These are phyloP conservation scores for Bellardia pandia DNA, from an alignment of 2,888 invertebrate species.

Conservation along the genomic window DNA sequence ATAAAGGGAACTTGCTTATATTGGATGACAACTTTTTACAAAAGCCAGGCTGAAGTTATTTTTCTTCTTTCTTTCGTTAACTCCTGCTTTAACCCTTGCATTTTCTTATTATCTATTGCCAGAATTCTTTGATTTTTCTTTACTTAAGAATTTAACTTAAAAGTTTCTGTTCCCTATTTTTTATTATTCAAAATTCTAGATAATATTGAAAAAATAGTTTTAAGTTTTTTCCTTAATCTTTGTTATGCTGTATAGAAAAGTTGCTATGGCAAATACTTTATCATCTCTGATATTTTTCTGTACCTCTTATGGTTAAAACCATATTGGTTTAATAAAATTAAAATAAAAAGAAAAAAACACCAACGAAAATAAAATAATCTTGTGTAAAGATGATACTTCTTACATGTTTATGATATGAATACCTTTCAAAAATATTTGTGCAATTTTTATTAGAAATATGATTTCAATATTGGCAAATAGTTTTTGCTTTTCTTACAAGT, in stretches of 20 bases:
- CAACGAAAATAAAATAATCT: neutral
- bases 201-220: neutral
- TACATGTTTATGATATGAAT: neutral
- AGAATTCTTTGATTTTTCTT: too few relatives aligned
- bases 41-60: too few relatives aligned
- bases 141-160: neutral
- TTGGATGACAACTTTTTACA: too few relatives aligned
- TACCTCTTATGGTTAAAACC: neutral
- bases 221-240: neutral
- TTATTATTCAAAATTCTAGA: too few relatives aligned
- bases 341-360: neutral
- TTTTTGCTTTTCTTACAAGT: neutral
- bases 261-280: neutral
- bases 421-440: slow-evolving; percentile 6
- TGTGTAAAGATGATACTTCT: neutral
- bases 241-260: slow-evolving; percentile 1
- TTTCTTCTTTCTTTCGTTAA: too few relatives aligned
- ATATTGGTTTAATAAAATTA: neutral
- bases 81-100: too few relatives aligned
- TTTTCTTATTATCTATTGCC: too few relatives aligned
- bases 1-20: too few relatives aligned
- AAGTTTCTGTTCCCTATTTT: neutral
- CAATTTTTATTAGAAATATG: slow-evolving; percentile 12
- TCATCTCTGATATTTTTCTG: neutral
- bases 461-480: slow-evolving; percentile 8